Evolutionary conservation across 2,113 vertebrate genomes (phyloP).

Genomic region (Ctenodactylus gundi): DNA sequence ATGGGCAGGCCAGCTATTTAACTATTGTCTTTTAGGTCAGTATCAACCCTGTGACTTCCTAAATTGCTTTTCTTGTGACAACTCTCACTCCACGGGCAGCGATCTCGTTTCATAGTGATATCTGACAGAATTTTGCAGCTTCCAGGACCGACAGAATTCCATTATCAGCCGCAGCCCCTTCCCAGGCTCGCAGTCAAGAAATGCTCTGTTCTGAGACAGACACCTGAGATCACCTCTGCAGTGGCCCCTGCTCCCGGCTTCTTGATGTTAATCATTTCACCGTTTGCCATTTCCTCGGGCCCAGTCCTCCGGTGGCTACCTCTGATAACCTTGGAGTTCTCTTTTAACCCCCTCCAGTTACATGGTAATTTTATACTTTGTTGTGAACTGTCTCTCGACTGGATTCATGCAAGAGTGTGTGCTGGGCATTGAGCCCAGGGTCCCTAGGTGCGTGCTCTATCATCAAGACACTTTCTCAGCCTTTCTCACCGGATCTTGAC

Average conservation of each 20-base stretch:
- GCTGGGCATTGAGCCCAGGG: background rate
- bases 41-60: background rate
- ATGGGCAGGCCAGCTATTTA: background rate
- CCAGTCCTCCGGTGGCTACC: background rate
- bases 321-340: background rate
- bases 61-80: background rate
- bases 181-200: background rate
- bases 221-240: background rate
- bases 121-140: background rate
- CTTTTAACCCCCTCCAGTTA: background rate
- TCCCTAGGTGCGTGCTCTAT: too few relatives aligned
- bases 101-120: background rate
- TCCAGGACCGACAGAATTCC: background rate
- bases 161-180: background rate
- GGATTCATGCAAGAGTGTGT: background rate
- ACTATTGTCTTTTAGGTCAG: too few relatives aligned
- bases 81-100: background rate
- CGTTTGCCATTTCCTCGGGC: background rate
- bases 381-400: background rate
- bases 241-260: background rate
- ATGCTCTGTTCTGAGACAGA: background rate
- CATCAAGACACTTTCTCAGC: too few relatives aligned
- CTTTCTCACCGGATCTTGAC: background rate
- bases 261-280: background rate
- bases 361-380: background rate